Conservation (phyloP, 2,797 vertebrate genomes). For the Coilia nasus region DNA sequence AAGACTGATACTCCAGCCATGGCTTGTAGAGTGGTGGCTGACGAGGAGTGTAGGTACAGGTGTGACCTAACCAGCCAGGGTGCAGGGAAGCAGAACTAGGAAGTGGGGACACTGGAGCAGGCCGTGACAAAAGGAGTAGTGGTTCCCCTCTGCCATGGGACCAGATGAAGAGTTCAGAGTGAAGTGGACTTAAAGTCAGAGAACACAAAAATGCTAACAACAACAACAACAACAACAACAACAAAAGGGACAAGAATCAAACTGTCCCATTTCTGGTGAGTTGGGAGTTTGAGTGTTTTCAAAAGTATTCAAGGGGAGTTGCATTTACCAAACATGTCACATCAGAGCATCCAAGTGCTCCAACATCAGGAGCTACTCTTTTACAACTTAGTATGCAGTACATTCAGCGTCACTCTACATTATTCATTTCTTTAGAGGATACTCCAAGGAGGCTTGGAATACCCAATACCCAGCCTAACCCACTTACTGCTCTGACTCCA, state of each 20-base stretch:
- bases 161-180: background rate
- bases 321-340: constrained; percentile 62
- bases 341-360: constrained; percentile 58
- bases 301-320: constrained; percentile 62
- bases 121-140: no score
- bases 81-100: no score
- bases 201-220: background rate
- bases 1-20: no score
- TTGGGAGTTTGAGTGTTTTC: constrained; percentile 2
- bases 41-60: no score
- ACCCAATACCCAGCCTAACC: constrained; percentile 72
- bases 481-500: constrained; percentile 57
- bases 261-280: background rate
- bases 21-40: no score
- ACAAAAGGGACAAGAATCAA: background rate
- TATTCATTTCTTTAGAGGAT: constrained; percentile 71
- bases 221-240: background rate
- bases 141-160: background rate
- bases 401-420: constrained; percentile 70
- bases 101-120: no score
- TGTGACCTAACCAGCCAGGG: no score
- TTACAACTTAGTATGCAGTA: constrained; percentile 66
- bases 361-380: constrained; percentile 52
- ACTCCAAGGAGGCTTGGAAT: constrained; percentile 58
- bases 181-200: background rate